Evolutionary conservation across 2,888 invertebrate species (phyloP).

Genomic region (Amiota mariae): DNA sequence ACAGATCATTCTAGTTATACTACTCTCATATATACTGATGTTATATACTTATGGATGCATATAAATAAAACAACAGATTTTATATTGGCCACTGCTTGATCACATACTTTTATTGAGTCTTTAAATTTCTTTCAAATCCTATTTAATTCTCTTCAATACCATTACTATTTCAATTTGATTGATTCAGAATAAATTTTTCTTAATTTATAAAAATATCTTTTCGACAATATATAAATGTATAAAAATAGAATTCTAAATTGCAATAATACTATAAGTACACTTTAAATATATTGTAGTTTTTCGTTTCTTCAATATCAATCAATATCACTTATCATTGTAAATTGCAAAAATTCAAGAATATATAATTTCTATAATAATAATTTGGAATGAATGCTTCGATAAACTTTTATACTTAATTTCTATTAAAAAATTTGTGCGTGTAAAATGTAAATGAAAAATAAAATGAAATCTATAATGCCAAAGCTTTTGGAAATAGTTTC

Average conservation of each 20-base stretch:
- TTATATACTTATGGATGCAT: background rate
- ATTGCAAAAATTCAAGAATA: constrained; percentile 41
- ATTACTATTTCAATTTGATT: too few relatives aligned
- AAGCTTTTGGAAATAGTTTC: constrained; percentile 86
- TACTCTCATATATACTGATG: too few relatives aligned
- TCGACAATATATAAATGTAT: too few relatives aligned
- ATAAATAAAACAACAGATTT: background rate
- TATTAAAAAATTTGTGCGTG: constrained; percentile 34
- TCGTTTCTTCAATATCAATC: constrained; percentile 12
- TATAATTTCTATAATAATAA: background rate
- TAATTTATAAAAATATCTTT: too few relatives aligned
- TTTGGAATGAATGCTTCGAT: background rate
- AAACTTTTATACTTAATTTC: constrained; percentile 45
- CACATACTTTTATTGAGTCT: constrained; percentile 28
- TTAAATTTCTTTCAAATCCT: background rate
- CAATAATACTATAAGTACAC: constrained; percentile 72
- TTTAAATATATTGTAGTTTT: constrained; percentile 42
- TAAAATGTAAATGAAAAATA: constrained; percentile 31
- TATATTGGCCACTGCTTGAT: constrained; percentile 21
- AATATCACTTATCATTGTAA: constrained; percentile 36
- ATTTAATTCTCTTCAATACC: too few relatives aligned
- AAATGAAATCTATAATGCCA: constrained; percentile 75
- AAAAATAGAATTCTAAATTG: constrained; percentile 29
- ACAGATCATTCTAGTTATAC: too few relatives aligned
- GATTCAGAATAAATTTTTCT: too few relatives aligned